Conservation (phyloP, 2,113 vertebrate species). For the Bambusicola thoracicus region DNA sequence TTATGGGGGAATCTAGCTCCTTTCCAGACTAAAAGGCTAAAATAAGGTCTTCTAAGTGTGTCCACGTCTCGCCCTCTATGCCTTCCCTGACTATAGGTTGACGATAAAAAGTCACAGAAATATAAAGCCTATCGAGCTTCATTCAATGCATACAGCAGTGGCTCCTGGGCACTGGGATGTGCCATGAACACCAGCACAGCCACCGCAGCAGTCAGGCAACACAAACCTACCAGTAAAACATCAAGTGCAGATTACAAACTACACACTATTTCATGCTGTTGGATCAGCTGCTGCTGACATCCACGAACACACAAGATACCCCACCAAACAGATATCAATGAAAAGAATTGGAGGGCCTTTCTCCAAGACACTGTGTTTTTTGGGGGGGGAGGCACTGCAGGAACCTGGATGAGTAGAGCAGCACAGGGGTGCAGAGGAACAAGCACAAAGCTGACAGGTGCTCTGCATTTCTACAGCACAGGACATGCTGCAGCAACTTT, state of each 20-base stretch:
- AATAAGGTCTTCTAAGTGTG: background rate
- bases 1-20: background rate
- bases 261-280: background rate
- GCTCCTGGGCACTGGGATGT: background rate
- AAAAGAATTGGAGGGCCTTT: background rate
- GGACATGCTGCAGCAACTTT: background rate
- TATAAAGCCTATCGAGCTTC: background rate
- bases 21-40: background rate
- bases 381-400: background rate
- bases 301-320: background rate
- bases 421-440: background rate
- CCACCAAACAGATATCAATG: background rate
- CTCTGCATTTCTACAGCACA: background rate
- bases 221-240: background rate
- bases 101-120: background rate
- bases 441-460: fast-evolving
- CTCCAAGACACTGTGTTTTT: background rate
- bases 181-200: background rate
- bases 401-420: background rate
- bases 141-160: background rate
- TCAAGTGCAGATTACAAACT: background rate
- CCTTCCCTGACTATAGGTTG: background rate
- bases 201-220: background rate
- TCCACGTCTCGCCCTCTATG: background rate
- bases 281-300: background rate